Percentiles rank a stretch among this genome's conserved stretches.
These are phyloP conservation scores for Murina feae DNA, from an alignment of 2,113 vertebrate species.

Conservation along the genomic window DNA sequence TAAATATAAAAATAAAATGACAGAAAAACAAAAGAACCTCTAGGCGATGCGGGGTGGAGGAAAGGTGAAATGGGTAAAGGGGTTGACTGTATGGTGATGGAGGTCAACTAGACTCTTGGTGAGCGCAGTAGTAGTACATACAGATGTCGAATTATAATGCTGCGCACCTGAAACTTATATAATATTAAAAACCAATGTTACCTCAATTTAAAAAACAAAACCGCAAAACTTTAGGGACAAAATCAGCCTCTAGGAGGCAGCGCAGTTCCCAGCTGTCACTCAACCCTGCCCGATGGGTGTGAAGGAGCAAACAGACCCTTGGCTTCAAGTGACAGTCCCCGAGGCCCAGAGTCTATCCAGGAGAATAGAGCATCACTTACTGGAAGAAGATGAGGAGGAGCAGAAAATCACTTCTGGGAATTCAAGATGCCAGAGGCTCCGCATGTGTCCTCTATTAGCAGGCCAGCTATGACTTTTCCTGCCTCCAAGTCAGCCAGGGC, in stretches of 20 bases:
- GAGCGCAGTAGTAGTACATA: background rate
- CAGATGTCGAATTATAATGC: background rate
- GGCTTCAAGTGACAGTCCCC: background rate
- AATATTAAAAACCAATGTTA: background rate
- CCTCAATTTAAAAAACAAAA: background rate
- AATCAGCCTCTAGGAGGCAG: background rate
- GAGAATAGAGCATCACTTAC: background rate
- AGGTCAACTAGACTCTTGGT: background rate
- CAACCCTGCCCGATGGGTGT: accelerated
- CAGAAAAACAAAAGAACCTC: background rate
- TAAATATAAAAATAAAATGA: too few species aligned
- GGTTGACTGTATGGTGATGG: background rate
- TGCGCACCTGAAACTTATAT: background rate
- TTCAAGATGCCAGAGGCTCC: background rate
- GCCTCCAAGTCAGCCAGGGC: background rate
- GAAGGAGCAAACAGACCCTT: background rate
- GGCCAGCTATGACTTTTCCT: background rate
- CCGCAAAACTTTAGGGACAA: background rate
- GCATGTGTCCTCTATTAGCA: background rate
- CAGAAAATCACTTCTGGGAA: background rate
- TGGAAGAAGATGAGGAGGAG: background rate
- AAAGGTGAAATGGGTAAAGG: background rate
- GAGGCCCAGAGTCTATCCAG: background rate
- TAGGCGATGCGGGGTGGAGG: background rate
- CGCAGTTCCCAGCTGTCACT: too few species aligned